Conservation (phyloP, 1,140 invertebrate species). For the Brachionus angularis region DNA sequence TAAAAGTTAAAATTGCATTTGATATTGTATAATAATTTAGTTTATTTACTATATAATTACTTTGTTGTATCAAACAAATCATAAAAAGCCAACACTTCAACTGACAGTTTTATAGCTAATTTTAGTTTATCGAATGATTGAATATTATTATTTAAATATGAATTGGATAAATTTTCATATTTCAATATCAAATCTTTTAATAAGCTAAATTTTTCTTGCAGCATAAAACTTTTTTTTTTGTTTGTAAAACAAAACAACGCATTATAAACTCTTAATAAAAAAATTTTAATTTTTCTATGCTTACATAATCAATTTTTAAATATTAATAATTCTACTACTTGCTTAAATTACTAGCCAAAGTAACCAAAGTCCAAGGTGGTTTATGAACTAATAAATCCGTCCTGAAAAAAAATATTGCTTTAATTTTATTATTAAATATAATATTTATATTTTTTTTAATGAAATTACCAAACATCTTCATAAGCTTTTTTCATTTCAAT, state of each 20-base stretch:
- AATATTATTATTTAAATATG: neutral
- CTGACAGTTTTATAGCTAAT: neutral
- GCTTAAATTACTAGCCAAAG: neutral
- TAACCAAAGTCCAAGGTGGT: slow-evolving; percentile 31
- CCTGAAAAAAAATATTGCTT: too few species aligned
- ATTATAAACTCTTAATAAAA: slow-evolving; percentile 20
- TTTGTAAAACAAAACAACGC: slow-evolving; percentile 25
- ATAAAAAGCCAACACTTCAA: neutral
- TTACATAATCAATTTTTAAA: neutral
- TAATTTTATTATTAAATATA: neutral
- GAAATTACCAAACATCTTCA: slow-evolving; percentile 24
- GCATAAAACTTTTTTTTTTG: neutral
- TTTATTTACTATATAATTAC: neutral
- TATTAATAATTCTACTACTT: too few species aligned
- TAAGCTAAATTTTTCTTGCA: neutral
- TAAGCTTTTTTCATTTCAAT: slow-evolving; percentile 31
- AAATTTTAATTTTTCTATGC: neutral
- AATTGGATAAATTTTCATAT: neutral
- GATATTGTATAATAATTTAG: neutral
- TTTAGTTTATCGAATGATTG: neutral
- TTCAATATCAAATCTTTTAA: neutral
- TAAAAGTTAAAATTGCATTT: neutral
- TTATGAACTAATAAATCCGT: neutral
- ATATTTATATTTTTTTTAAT: neutral
- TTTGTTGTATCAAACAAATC: neutral